Evolutionary conservation across 2,797 vertebrate genomes (phyloP), one percentile per base, ranked within the genome.

Genomic region (Psittacula echo): DNA sequence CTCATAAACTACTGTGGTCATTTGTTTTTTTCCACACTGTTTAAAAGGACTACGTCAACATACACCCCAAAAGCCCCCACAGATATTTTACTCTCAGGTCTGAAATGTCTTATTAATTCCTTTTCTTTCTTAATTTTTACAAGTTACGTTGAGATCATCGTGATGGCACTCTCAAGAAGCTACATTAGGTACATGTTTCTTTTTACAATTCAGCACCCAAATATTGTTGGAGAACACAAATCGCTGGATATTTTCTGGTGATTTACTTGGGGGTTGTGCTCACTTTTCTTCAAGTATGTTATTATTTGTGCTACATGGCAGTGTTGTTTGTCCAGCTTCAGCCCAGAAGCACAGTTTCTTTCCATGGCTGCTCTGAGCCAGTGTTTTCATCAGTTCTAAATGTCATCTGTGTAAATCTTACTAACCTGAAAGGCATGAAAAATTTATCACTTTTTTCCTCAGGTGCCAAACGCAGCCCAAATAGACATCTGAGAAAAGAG

Each of bases 381-480:
- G 54, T n/a, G 48, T 45, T 91, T 95, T 92, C 51, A 92, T 74
- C 75, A 87, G 78, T 87, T 74, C 72, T 92, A 91, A 96, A 92
- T 93, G 89, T 87, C 91, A 89, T 89, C 78, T 92, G 37, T 76
- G 66, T 85, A 94, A 96, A 93, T 92, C 64, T 95, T 81, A 76
- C 54, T 79, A 90, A 91, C 30, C 56, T 89, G 84, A 93, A 90
- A 89, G 34, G 58, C 67, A 83, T 44, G n/a, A 61, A 87, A 89
- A 90, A 79, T 93, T 37, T 62, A 85, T 80, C 85, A 80, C 0
- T 0, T 51, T 92, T 95, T 83, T 54, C 68, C 72, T 89, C 51
- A 67, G 72, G 27, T 92, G 37, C 41, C 54, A 80, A 87, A 71
- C 1, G 0, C 41, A 77, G n/a, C 54, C 74, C 89, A 87, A 89